Evolutionary conservation across 1,140 invertebrate genomes (phyloP), one percentile per base, ranked within the genome.

Genomic region (Trichonephila clavipes): DNA sequence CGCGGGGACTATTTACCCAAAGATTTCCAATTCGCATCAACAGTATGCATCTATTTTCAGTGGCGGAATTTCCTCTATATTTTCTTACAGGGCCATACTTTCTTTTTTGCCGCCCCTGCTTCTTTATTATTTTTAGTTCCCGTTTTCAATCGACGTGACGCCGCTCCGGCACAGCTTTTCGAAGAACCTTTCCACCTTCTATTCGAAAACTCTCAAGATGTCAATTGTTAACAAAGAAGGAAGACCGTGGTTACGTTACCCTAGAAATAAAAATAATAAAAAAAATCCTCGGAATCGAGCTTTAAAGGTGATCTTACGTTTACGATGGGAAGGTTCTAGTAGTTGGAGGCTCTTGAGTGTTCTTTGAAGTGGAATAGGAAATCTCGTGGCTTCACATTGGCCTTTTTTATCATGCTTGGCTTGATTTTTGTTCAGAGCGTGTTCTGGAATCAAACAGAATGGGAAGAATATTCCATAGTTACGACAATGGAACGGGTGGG

Each of bases 31-130:
- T 88, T 88, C 87, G 40, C 62, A 83, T 83, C 82, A 69, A 69
- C 28, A 88, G 44, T 64, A 88, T 88, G 87, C 87, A 88, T 88
- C 87, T 88, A 88, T 88, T 88, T 88, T 88, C n/a, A 69, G 87
- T n/a, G 21, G 51, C 19, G 51, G 69, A 64, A 44, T 64, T 24
- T 44, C 34, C 59, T 44, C 62, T 51, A 44, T 58, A 69, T 62
- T 69, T 88, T 88, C 64, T n/a, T 72, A 64, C 34, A 10, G 72
- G 69, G 14, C 62, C 19, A 34, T 3, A 5, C 24, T 77, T 77
- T 19, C 10, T 72, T 77, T 18, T 77, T 69, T 28, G 10, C 66
- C n/a, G 28, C 34, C n/a, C 34, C 51, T 87, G 40, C 21, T 34
- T 87, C 10, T 62, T 10, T 77, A 34, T 77, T 77, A 40, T 64